phyloP scores from a whole-genome alignment of 2,797 vertebrate genomes.

The Perdix hodgsoniae region DNA sequence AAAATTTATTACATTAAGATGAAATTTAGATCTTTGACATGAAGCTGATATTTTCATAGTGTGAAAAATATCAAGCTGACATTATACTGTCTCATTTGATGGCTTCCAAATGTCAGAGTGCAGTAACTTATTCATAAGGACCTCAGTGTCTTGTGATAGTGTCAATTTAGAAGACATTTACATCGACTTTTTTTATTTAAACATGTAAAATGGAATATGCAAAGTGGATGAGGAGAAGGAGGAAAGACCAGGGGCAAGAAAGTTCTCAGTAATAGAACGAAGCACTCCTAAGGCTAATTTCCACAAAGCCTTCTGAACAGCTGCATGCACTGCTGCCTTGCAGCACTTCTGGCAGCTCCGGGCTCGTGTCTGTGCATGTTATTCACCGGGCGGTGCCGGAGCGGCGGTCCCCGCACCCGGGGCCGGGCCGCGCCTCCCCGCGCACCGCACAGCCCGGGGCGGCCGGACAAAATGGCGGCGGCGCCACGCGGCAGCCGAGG shows the following conservation, averaged over 20 bases:
- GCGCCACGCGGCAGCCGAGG: too few species aligned
- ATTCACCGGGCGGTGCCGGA: not conserved
- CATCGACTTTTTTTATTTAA: constrained; percentile 74
- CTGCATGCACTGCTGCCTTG: not conserved
- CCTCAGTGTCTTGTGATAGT: constrained; percentile 68
- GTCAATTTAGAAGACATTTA: constrained; percentile 80
- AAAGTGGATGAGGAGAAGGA: constrained; percentile 61
- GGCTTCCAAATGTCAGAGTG: constrained; percentile 82
- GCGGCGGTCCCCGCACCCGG: too few species aligned
- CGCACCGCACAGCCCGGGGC: too few species aligned
- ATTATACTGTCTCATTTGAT: constrained; percentile 77
- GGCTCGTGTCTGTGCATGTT: not conserved
- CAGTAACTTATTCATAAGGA: constrained; percentile 71
- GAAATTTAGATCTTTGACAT: constrained; percentile 77
- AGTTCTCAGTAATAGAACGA: constrained; percentile 37
- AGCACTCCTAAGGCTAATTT: constrained; percentile 42
- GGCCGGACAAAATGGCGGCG: not conserved
- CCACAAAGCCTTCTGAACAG: not conserved
- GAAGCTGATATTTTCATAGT: constrained; percentile 79
- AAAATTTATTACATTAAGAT: constrained; percentile 75
- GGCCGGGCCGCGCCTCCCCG: too few species aligned
- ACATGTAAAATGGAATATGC: constrained; percentile 74
- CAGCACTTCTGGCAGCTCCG: not conserved
- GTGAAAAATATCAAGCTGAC: constrained; percentile 82
- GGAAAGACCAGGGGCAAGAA: constrained; percentile 40